A percentile compares a stretch with the other conserved stretches of the same genome.
Evolutionary conservation across 2,113 vertebrate species (phyloP).

Genomic region (Romanogobio albipinnatus): DNA sequence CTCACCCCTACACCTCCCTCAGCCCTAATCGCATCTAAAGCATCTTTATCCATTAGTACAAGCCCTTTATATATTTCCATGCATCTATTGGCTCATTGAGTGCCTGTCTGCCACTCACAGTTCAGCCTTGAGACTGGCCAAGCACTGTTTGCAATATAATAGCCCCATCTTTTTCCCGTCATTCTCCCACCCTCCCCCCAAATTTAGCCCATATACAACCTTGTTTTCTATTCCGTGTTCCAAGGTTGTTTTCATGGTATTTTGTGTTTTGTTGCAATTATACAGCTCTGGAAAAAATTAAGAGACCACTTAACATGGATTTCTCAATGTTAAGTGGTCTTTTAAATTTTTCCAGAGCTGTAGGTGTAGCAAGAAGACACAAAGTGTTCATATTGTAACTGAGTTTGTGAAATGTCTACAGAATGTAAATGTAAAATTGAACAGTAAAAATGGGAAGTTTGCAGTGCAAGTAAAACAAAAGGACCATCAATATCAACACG

Average conservation of each 20-base stretch:
- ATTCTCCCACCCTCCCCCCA: not conserved
- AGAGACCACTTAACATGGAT: too few species aligned
- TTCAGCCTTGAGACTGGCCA: not conserved
- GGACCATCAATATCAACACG: not conserved
- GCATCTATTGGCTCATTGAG: not conserved
- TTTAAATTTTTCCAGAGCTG: too few species aligned
- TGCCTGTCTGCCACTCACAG: not conserved
- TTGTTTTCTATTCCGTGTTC: not conserved
- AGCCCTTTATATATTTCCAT: slow-evolving; percentile 29
- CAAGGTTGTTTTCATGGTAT: not conserved
- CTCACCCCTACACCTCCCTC: not conserved
- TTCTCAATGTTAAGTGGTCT: too few species aligned
- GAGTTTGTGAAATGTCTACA: not conserved
- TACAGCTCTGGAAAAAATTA: not conserved
- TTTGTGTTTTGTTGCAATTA: not conserved
- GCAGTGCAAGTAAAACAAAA: not conserved
- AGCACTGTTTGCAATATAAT: not conserved
- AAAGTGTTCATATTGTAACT: not conserved
- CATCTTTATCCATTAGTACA: slow-evolving; percentile 20
- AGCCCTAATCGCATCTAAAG: not conserved
- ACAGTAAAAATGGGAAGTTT: not conserved
- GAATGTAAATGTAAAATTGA: not conserved
- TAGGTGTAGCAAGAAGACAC: not conserved
- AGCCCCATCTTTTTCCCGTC: not conserved
- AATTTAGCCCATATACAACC: not conserved